A percentile compares a stretch with the other conserved stretches of the same genome.
These are phyloP conservation scores for Drosophila melanica DNA, from an alignment of 1,140 invertebrate species.

Conservation along the genomic window DNA sequence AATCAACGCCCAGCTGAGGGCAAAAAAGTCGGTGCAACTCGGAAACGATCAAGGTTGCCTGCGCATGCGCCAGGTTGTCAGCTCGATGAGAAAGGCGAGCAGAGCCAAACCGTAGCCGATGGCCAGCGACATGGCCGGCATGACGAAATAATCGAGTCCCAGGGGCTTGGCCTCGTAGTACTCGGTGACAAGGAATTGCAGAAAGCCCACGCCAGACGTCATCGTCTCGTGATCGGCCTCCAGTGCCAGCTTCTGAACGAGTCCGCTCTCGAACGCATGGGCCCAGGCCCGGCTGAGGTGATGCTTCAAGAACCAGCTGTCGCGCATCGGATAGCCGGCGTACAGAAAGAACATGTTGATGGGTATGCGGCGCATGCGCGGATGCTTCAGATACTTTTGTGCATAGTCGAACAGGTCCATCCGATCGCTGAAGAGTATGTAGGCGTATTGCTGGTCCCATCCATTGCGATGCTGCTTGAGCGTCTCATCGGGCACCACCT, in stretches of 20 bases:
- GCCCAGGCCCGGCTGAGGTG: slow-evolving; percentile 54
- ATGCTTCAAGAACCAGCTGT: slow-evolving; percentile 60
- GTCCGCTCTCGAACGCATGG: slow-evolving; percentile 60
- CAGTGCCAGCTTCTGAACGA: slow-evolving; percentile 51
- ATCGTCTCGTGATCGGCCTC: slow-evolving; percentile 64
- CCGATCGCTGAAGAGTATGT: slow-evolving; percentile 65
- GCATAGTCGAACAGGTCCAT: slow-evolving; percentile 58
- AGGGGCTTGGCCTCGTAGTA: slow-evolving; percentile 50
- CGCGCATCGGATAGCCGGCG: slow-evolving; percentile 60
- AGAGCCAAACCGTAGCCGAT: slow-evolving; percentile 56
- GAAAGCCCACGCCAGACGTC: slow-evolving; percentile 49
- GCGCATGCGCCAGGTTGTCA: slow-evolving; percentile 53
- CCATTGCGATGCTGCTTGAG: slow-evolving; percentile 43
- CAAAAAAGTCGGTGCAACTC: neutral
- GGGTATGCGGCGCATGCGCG: slow-evolving; percentile 57
- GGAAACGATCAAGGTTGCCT: neutral
- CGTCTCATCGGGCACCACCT: slow-evolving; percentile 37
- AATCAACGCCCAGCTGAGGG: slow-evolving; percentile 38
- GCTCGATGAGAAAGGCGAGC: slow-evolving; percentile 63
- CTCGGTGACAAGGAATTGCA: slow-evolving; percentile 59
- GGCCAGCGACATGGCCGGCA: slow-evolving; percentile 63
- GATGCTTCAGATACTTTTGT: slow-evolving; percentile 57
- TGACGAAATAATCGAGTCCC: slow-evolving; percentile 72
- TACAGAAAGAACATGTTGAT: slow-evolving; percentile 63
- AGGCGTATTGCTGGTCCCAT: slow-evolving; percentile 58